Evolutionary conservation across 2,797 vertebrate genomes (phyloP).

Genomic region (Monodelphis domestica): DNA sequence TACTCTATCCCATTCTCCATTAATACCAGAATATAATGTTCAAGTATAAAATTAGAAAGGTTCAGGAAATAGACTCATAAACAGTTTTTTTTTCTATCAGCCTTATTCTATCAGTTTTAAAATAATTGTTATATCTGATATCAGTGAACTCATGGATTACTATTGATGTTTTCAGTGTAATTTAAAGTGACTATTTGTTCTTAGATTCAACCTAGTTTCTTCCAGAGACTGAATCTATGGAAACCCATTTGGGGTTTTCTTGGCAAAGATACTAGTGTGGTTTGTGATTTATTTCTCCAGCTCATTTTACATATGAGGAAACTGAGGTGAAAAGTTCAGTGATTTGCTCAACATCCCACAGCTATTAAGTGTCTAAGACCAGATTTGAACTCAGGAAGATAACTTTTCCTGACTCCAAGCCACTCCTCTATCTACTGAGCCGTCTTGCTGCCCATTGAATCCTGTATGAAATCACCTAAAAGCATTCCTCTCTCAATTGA

Average conservation of each 20-base stretch:
- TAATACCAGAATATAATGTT: not conserved
- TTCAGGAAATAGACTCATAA: not conserved
- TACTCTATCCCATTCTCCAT: not conserved
- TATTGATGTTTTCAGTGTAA: not conserved
- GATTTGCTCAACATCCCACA: too few species aligned
- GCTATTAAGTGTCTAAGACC: too few species aligned
- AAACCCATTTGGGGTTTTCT: too few species aligned
- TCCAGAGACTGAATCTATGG: not conserved
- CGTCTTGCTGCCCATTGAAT: too few species aligned
- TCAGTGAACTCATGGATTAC: not conserved
- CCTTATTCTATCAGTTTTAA: not conserved
- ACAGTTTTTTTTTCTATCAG: too few species aligned
- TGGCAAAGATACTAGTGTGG: too few species aligned
- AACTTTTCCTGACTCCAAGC: too few species aligned
- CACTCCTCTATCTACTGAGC: too few species aligned
- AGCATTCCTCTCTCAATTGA: not conserved
- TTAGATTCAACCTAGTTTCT: not conserved
- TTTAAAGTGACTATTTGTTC: not conserved
- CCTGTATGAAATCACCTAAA: rapidly evolving
- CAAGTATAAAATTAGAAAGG: not conserved
- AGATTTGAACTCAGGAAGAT: too few species aligned
- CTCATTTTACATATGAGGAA: too few species aligned
- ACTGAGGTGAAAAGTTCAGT: too few species aligned
- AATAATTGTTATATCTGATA: not conserved
- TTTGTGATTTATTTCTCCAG: too few species aligned